Evolutionary conservation across 2,888 invertebrate genomes (phyloP).

Genomic region (Amphipoea lucens): DNA sequence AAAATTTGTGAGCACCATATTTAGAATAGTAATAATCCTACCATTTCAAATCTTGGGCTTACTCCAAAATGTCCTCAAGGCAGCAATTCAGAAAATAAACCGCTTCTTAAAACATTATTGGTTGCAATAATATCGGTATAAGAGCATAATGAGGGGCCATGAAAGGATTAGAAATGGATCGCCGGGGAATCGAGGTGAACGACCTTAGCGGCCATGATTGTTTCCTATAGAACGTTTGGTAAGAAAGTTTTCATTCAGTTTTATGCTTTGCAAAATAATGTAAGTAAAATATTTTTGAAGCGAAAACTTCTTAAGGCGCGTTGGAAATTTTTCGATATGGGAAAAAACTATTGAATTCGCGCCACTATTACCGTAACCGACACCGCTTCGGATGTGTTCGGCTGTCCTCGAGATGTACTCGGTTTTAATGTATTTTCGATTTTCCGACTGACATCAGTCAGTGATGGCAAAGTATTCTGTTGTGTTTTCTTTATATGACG

Average conservation of each 20-base stretch:
- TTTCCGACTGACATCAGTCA: too few species aligned
- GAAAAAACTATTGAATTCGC: too few species aligned
- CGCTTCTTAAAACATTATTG: slow-evolving; percentile 41
- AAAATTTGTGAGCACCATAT: neutral
- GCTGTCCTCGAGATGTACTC: too few species aligned
- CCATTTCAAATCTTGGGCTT: slow-evolving; percentile 18
- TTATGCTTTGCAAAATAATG: neutral
- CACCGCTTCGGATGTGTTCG: too few species aligned
- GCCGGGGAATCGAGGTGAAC: slow-evolving; percentile 47
- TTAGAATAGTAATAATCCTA: neutral
- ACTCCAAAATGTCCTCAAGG: slow-evolving; percentile 34
- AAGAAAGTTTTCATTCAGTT: neutral
- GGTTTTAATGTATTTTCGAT: too few species aligned
- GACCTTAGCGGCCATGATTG: slow-evolving; percentile 41
- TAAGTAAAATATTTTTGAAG: too few species aligned
- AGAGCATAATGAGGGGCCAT: slow-evolving; percentile 46
- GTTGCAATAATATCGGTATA: slow-evolving; percentile 36
- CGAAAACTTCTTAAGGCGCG: too few species aligned
- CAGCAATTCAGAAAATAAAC: slow-evolving; percentile 43
- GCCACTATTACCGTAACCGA: too few species aligned
- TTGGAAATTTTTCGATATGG: too few species aligned
- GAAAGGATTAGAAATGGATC: slow-evolving; percentile 59
- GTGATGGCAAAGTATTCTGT: too few species aligned
- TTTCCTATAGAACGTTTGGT: slow-evolving; percentile 5
- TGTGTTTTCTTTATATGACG: too few species aligned